A percentile compares a stretch with the other conserved stretches of the same genome.
Evolutionary conservation across 1,140 invertebrate species (phyloP).

Genomic region (Himalopsyche phryganea): DNA sequence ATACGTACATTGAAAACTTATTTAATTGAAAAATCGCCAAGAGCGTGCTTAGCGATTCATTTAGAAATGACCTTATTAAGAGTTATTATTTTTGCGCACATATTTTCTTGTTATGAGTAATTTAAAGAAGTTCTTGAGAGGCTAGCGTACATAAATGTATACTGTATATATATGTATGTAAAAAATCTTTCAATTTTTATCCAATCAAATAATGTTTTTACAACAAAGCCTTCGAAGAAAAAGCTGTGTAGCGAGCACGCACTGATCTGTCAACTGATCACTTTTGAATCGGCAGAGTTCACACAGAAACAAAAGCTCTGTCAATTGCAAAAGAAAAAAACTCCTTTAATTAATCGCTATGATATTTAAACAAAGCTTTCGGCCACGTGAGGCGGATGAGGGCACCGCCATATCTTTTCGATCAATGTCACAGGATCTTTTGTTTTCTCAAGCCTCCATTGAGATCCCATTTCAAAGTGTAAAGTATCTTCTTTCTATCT

Average conservation of each 20-base stretch:
- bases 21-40: no score
- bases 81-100: no score
- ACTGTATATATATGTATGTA: no score
- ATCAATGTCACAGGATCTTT: constrained; percentile 32
- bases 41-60: no score
- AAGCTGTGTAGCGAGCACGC: constrained; percentile 37
- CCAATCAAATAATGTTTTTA: not conserved
- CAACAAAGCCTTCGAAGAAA: constrained; percentile 39
- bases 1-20: no score
- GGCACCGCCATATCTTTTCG: constrained; percentile 33
- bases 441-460: constrained; percentile 28
- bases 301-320: constrained; percentile 12
- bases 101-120: no score
- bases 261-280: not conserved
- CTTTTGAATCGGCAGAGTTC: constrained; percentile 11
- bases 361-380: constrained; percentile 17
- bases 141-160: no score
- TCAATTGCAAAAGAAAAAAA: constrained; percentile 20
- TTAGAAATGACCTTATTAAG: no score
- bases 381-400: constrained; percentile 27
- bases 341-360: constrained; percentile 29
- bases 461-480: constrained; percentile 2
- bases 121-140: no score
- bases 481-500: constrained; percentile 1
- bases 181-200: not conserved